These are phyloP conservation scores for Cherax destructor DNA, from an alignment of 1,140 invertebrate species.

Conservation along the genomic window DNA sequence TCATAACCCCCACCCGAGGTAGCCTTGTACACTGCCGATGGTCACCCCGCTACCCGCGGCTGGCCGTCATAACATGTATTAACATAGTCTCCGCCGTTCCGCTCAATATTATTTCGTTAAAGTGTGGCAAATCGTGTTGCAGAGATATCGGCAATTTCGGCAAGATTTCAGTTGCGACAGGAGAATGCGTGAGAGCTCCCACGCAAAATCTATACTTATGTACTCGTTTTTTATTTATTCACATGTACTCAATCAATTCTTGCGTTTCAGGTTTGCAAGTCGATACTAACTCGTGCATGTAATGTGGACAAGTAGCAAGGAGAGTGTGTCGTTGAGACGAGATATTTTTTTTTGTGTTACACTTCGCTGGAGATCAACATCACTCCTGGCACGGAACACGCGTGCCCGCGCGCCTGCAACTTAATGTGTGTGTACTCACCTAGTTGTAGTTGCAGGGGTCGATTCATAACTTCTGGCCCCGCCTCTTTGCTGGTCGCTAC, in stretches of 20 bases:
- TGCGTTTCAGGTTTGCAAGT: neutral
- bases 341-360: too few species aligned
- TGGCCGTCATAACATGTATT: neutral
- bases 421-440: too few species aligned
- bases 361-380: too few species aligned
- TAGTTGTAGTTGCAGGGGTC: too few species aligned
- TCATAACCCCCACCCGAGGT: neutral
- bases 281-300: neutral
- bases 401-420: too few species aligned
- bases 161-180: neutral
- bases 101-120: neutral
- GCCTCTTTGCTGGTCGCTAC: too few species aligned
- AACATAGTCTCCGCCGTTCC: neutral
- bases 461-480: too few species aligned
- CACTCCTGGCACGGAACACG: too few species aligned
- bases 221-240: neutral
- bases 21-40: neutral
- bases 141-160: neutral
- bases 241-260: neutral
- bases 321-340: too few species aligned
- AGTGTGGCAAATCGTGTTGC: neutral
- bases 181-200: neutral
- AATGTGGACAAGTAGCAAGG: too few species aligned
- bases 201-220: neutral
- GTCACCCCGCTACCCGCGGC: too few species aligned